Conservation (phyloP, 2,113 vertebrate genomes). For the Nesogale talazaci region DNA sequence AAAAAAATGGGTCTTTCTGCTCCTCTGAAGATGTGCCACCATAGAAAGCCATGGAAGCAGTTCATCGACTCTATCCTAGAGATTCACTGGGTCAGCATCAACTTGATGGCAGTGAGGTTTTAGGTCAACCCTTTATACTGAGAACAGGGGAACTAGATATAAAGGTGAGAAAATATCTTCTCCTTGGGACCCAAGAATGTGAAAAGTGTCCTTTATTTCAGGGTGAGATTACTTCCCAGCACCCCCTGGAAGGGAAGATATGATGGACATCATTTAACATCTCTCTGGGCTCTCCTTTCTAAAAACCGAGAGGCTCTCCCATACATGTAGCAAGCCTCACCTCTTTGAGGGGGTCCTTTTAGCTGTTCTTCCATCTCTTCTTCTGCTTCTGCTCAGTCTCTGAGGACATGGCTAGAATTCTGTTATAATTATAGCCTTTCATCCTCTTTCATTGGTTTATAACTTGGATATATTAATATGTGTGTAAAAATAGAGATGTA, state of each 20-base stretch:
- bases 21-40: too few relatives aligned
- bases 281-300: background rate
- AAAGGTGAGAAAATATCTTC: background rate
- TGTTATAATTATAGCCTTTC: background rate
- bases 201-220: background rate
- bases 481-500: too few relatives aligned
- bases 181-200: background rate
- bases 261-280: background rate
- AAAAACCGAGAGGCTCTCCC: background rate
- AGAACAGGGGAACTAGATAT: background rate
- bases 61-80: too few relatives aligned
- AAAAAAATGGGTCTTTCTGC: too few relatives aligned
- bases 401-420: background rate
- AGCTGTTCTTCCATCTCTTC: background rate
- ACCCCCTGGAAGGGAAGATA: background rate
- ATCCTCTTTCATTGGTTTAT: constrained; percentile 4
- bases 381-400: background rate
- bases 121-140: too few relatives aligned
- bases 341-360: background rate
- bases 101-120: too few relatives aligned
- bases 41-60: too few relatives aligned
- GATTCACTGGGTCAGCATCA: too few relatives aligned
- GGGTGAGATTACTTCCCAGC: background rate
- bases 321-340: background rate
- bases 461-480: background rate